Evolutionary conservation across 2,797 vertebrate species (phyloP), one percentile per base, ranked within the genome.

Genomic region (Scyliorhinus canicula): DNA sequence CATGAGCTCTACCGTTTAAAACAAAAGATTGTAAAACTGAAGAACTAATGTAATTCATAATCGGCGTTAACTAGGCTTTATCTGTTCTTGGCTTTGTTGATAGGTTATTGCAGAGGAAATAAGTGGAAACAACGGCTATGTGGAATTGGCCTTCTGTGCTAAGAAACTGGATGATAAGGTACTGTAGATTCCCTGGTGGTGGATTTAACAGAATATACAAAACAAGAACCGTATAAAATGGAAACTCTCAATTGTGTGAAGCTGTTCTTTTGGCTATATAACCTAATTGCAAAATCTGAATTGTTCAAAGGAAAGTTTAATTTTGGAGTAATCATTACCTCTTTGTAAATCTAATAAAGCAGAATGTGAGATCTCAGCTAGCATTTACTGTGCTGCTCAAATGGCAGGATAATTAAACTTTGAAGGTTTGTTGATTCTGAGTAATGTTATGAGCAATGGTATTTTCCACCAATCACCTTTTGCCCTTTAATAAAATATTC

Each of bases 101-200:
- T 96, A 99, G 99, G 98, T 99, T 95, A 98, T 98, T 1, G 98
- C 98, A 0, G 98, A 99, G 96, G 99, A 99, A 97, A 99, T 99
- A 96, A 99, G 98, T 0, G 98, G 98, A 93, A 99, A 99, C 97
- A 99, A 98, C 0, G 98, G 99, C 95, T 99, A 99, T 3, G 98
- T 99, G 95, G 98, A 99, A 95, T 98, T 99, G 1, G 97, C 97
- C 95, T 98, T 99, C 97, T 98, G 98, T 5, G 99, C 98, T 96
- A 98, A 98, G 97, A 99, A 99, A 95, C 97, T 99, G 95, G 99
- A 99, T 0, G 98, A 99, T 97, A 99, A 99, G 98, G 99, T 99
- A 97, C 88, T 6, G 21, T 28, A 95, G 57, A 24, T 0, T 6
- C 16, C n/a, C 24, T 28, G 57, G 31, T 40, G 31, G 44, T 63